phyloP scores from a whole-genome alignment of 2,888 invertebrate species.

The Mellilla xanthometata region DNA sequence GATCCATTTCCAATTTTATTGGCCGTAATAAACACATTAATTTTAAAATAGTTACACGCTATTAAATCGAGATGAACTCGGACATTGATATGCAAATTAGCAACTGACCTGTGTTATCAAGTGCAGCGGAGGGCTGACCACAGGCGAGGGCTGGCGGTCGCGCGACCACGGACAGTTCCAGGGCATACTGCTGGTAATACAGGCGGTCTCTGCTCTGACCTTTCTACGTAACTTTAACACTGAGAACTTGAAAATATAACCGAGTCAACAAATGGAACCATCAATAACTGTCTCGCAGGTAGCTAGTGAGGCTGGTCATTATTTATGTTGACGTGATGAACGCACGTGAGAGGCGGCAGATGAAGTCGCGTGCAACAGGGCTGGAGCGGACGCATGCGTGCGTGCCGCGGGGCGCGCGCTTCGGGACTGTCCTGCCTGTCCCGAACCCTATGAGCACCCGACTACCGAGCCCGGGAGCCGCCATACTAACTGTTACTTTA shows the following conservation, averaged over 20 bases:
- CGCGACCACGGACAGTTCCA: slow-evolving; percentile 77
- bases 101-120: slow-evolving; percentile 62
- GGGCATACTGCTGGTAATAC: slow-evolving; percentile 54
- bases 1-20: slow-evolving; percentile 8
- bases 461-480: slow-evolving; percentile 35
- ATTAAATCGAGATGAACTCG: slow-evolving; percentile 4
- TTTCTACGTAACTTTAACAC: slow-evolving; percentile 39
- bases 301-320: not conserved
- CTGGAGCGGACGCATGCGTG: slow-evolving; percentile 64
- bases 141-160: slow-evolving; percentile 57
- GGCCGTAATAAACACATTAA: slow-evolving; percentile 7
- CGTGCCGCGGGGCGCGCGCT: slow-evolving; percentile 55
- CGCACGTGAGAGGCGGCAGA: slow-evolving; percentile 13
- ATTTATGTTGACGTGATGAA: slow-evolving; percentile 16
- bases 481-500: not conserved
- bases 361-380: slow-evolving; percentile 53
- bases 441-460: too few relatives aligned
- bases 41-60: slow-evolving; percentile 1
- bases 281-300: not conserved
- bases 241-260: not conserved
- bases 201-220: too few relatives aligned
- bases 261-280: not conserved
- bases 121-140: slow-evolving; percentile 60
- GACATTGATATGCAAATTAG: slow-evolving; percentile 10
- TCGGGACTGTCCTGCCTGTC: slow-evolving; percentile 39